Percentiles rank a stretch among this genome's conserved stretches.
Conservation (phyloP, 2,797 vertebrate species). For the Pseudochromis fuscus region DNA sequence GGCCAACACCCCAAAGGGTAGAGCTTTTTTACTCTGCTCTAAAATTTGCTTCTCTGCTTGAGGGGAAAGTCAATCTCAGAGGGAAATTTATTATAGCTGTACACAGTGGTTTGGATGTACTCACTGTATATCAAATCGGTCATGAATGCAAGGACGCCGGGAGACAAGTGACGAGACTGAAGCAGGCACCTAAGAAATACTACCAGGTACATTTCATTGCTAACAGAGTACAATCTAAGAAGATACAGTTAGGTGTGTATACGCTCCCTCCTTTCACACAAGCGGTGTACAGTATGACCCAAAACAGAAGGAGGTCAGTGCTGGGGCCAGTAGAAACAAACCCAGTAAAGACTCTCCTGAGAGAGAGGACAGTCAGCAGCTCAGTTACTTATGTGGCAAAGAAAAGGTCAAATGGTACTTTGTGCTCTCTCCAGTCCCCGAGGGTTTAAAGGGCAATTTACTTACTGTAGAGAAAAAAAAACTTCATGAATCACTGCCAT, state of each 20-base stretch:
- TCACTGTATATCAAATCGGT: slow-evolving; percentile 10
- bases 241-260: not conserved
- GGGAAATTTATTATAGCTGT: slow-evolving; percentile 28
- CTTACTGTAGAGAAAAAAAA: not conserved
- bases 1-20: slow-evolving; percentile 58
- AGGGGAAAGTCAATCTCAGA: slow-evolving; percentile 34
- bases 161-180: slow-evolving; percentile 6
- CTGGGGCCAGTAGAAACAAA: slow-evolving; percentile 1
- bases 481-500: not conserved
- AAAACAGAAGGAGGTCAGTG: slow-evolving; percentile 1
- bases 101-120: not conserved
- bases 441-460: slow-evolving; percentile 17
- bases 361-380: slow-evolving; percentile 19
- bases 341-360: slow-evolving; percentile 9
- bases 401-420: slow-evolving; percentile 28
- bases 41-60: slow-evolving; percentile 48
- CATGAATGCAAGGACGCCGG: slow-evolving; percentile 1
- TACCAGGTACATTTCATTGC: not conserved
- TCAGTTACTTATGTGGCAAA: slow-evolving; percentile 29
- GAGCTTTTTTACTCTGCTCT: slow-evolving; percentile 46
- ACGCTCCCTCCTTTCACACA: not conserved
- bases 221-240: not conserved
- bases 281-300: no score
- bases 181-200: not conserved
- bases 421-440: slow-evolving; percentile 2